Base-by-base conservation (phyloP, 2,113 vertebrate species). In the Dipodomys stephensi region DNA sequence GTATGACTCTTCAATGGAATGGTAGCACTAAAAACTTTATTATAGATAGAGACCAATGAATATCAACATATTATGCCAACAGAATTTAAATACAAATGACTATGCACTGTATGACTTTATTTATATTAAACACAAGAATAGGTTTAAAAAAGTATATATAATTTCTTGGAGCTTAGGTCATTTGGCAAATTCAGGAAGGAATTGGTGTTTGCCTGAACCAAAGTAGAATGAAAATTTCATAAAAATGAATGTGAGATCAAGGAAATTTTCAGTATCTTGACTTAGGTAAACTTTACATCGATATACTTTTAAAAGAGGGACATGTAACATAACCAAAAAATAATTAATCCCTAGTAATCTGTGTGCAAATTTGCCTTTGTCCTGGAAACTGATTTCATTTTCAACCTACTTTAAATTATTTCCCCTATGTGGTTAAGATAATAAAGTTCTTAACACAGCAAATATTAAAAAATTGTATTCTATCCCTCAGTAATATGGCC, bases 301-400 rank as follows among this genome's bases (percentile, higher is more conserved):
- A 76, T 44, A 13, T 69, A 68, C 22, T 64, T 62, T 39, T 87
- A 87, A 82, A 87, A 49, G 22, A n/a, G 1, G 2, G n/a, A 35
- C 1, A 57, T 76, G 28, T n/a, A 93, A 91, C 93, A 64, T 49
- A 90, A 69, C n/a, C 84, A 76, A 89, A 73, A 39, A 39, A 39
- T 39, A 39, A 82, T 78, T 5, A 77, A 76, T 23, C 62, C 7
- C 16, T 79, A 76, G 87, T 11, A 46, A 88, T 22, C 8, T 76
- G 7, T 30, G 2, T 2, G 73, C 16, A 87, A 64, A 83, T 83
- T 44, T 73, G 71, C 22, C 18, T 76, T 32, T 35, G 11, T 68
- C 89, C 57, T 67, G 10, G 82, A 82, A 86, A 73, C 19, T 57
- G 22, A 27, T 23, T 57, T 74, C 27, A 87, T 10, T 32, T 87